A percentile compares a stretch with the other conserved stretches of the same genome.
Conservation (phyloP, 1,140 invertebrate genomes). For the Aporrectodea caliginosa region DNA sequence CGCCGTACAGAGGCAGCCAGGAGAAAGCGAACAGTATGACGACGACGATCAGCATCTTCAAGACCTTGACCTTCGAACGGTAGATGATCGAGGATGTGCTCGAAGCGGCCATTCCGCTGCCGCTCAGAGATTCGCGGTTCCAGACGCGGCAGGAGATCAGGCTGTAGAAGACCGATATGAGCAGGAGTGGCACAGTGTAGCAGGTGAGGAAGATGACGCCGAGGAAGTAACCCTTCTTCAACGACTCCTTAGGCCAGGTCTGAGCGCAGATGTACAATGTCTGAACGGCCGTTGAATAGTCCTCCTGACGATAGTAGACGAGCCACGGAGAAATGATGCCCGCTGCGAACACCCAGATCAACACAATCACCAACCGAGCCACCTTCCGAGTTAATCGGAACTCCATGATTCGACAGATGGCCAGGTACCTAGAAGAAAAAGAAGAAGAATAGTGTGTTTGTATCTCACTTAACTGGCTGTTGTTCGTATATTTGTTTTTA, state of each 20-base stretch:
- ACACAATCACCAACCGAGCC: constrained; percentile 77
- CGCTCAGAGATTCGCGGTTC: not conserved
- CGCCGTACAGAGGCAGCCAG: constrained; percentile 84
- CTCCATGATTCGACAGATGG: constrained; percentile 89
- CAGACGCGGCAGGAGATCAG: constrained; percentile 68
- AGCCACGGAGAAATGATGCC: constrained; percentile 82
- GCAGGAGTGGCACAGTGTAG: constrained; percentile 84
- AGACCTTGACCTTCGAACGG: constrained; percentile 61
- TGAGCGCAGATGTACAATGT: constrained; percentile 37
- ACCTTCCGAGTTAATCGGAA: constrained; percentile 82
- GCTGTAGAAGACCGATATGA: constrained; percentile 87
- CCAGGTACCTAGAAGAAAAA: constrained; percentile 88
- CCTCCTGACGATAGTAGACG: constrained; percentile 67
- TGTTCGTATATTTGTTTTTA: too few species aligned
- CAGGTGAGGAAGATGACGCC: constrained; percentile 82
- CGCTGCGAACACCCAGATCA: constrained; percentile 84
- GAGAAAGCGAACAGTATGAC: constrained; percentile 90
- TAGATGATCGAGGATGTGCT: not conserved
- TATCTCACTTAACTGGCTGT: too few species aligned
- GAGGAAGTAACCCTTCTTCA: constrained; percentile 79
- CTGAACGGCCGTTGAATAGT: constrained; percentile 23
- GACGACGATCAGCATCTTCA: constrained; percentile 93
- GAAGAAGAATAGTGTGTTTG: too few species aligned
- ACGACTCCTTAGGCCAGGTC: constrained; percentile 54
- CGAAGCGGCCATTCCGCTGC: not conserved